phyloP scores from a whole-genome alignment of 2,888 invertebrate genomes.

The Drosophila siamana region DNA sequence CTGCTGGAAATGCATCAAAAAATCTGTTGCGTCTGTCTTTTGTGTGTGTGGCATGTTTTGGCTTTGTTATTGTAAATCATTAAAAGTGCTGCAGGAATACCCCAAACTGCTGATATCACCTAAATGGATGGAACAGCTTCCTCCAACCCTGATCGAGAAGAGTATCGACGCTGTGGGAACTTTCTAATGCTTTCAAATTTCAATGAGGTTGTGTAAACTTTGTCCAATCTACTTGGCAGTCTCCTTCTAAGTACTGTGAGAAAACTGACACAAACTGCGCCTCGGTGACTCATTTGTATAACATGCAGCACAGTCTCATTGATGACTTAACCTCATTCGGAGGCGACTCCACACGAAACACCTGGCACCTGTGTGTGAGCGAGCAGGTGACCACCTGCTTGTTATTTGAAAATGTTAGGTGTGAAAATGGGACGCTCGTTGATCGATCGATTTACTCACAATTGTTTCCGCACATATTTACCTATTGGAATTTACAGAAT shows the following conservation, averaged over 20 bases:
- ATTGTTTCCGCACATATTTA: conserved; percentile 39
- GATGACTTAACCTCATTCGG: conserved; percentile 77
- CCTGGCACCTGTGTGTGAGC: conserved; percentile 45
- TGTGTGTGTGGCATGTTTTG: conserved; percentile 46
- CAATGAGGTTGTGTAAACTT: conserved; percentile 74
- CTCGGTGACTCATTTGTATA: conserved; percentile 69
- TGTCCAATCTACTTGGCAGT: conserved; percentile 49
- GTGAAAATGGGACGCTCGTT: conserved; percentile 62
- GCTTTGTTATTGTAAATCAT: conserved; percentile 75
- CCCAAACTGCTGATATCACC: conserved; percentile 28
- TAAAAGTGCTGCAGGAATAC: conserved; percentile 62
- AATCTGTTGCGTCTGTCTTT: conserved; percentile 39
- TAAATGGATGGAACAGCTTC: conserved; percentile 32
- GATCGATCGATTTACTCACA: conserved; percentile 56
- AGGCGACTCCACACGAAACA: conserved; percentile 44
- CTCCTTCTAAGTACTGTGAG: conserved; percentile 72
- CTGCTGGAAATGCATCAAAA: conserved; percentile 75
- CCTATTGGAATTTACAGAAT: conserved; percentile 44
- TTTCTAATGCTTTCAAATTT: conserved; percentile 69
- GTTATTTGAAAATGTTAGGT: conserved; percentile 46
- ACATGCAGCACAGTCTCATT: conserved; percentile 60
- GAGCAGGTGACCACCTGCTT: conserved; percentile 51
- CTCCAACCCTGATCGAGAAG: neutral
- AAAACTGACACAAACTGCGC: conserved; percentile 62
- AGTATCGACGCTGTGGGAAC: conserved; percentile 64